Evolutionary conservation across 2,797 vertebrate genomes (phyloP).

Genomic region (Alauda arvensis): DNA sequence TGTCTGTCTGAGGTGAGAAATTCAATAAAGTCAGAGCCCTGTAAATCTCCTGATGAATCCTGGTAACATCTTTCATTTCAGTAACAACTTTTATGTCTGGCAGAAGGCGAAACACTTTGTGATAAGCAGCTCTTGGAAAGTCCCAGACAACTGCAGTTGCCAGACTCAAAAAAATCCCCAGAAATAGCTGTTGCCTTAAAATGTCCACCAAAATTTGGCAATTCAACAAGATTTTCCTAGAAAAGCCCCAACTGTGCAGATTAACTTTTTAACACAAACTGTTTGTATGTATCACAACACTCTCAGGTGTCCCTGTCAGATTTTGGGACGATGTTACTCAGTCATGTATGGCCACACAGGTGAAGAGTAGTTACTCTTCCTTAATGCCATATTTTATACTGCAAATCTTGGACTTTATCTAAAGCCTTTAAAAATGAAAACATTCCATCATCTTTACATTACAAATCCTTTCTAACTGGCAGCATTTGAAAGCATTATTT

Average conservation of each 20-base stretch:
- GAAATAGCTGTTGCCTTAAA: neutral
- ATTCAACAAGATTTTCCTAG: neutral
- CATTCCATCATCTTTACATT: neutral
- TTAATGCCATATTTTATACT: neutral
- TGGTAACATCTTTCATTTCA: slow-evolving; percentile 27
- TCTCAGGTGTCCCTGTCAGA: neutral
- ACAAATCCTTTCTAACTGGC: neutral
- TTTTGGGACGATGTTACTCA: neutral
- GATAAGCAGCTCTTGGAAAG: neutral
- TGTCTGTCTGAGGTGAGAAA: slow-evolving; percentile 31
- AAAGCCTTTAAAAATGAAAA: neutral
- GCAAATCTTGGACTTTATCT: neutral
- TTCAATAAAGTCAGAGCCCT: slow-evolving; percentile 14
- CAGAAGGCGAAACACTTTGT: neutral
- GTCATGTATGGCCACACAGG: accelerated
- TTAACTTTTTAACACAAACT: neutral
- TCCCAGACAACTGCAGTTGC: neutral
- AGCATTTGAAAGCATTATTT: neutral
- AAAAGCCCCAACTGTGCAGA: neutral
- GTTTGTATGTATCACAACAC: neutral
- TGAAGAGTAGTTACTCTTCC: neutral
- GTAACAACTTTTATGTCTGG: neutral
- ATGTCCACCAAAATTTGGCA: neutral
- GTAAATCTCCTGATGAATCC: slow-evolving; percentile 11
- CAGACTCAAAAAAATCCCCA: neutral